These are phyloP conservation scores for Poeciliopsis turrubarensis DNA, from an alignment of 2,113 vertebrate genomes.

Conservation along the genomic window DNA sequence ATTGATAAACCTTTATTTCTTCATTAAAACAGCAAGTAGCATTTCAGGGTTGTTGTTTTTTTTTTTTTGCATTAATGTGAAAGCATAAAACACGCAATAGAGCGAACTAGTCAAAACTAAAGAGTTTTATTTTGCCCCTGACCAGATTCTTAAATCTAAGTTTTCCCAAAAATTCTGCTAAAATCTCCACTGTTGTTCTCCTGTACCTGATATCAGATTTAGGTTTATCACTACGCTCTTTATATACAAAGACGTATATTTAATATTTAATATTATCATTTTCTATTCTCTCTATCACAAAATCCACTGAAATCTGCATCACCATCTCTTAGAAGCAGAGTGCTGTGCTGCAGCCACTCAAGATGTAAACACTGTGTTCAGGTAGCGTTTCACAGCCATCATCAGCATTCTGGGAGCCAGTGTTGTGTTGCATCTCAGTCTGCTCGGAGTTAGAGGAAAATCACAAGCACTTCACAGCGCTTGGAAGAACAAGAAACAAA, in stretches of 20 bases:
- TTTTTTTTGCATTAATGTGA: too few species aligned
- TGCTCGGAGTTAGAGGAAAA: constrained; percentile 24
- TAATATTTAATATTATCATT: too few species aligned
- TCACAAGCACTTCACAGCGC: constrained; percentile 10
- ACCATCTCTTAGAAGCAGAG: background rate
- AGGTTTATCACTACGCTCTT: background rate
- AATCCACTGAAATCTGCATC: background rate
- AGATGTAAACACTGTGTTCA: constrained; percentile 47
- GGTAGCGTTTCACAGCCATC: background rate
- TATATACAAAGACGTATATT: background rate
- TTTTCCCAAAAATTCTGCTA: background rate
- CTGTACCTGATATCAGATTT: background rate
- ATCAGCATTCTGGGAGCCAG: constrained; percentile 15
- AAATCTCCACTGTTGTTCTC: background rate
- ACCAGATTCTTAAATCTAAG: too few species aligned
- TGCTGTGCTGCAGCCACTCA: background rate
- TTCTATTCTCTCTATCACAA: background rate
- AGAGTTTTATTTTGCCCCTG: too few species aligned
- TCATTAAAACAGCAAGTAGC: background rate
- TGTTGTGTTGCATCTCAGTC: constrained; percentile 38
- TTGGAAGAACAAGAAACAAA: constrained; percentile 9
- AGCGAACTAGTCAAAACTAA: too few species aligned
- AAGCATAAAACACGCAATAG: too few species aligned
- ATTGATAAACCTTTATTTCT: background rate
- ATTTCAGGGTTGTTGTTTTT: too few species aligned